Base-by-base conservation (phyloP, 2,113 vertebrate species). In the Takifugu bimaculatus region DNA sequence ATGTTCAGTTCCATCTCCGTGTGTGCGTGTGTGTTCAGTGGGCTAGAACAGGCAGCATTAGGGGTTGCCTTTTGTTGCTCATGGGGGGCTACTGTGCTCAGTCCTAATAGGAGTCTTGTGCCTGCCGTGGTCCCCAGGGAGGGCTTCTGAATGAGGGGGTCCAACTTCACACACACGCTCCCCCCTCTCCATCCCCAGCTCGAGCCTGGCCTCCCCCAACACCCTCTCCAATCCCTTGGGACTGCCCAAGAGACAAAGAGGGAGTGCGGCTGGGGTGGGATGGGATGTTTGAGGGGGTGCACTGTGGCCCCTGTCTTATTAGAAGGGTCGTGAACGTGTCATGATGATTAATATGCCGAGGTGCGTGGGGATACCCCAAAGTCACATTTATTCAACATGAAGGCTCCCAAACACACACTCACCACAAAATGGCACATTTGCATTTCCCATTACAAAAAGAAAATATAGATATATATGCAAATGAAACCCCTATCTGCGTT, bases 301-400 rank as follows among this genome's bases (percentile, higher is more conserved):
- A 82, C 85, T 84, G 85, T 88, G 88, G 90, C 89, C 91, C 88
- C 89, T 91, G 91, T 91, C 91, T 91, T 92, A 91, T 92, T 92
- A 92, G 90, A 91, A 87, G 89, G 90, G 91, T 91, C 88, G 90
- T 92, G 90, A 92, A 91, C 87, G 85, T 91, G 91, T 91, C 91
- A 92, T 86, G 80, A 91, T 92, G 90, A 92, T 92, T 92, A 91
- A 92, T 92, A 90, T 91, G 90, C 89, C 60, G 89, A 91, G 90
- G 89, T 91, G 88, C 88, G 84, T 73, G 73, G 88, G 90, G 88
- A 92, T 90, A 91, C 89, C 90, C 91, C 82, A 82, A 88, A 92
- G 91, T 88, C 90, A 89, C 89, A 92, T 91, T 91, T 85, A 91
- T 90, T 89, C 88, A 90, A 80, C 79, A 54, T 54, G 64, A 83